Conservation (phyloP, 2,113 vertebrate genomes). For the Alces alces region DNA sequence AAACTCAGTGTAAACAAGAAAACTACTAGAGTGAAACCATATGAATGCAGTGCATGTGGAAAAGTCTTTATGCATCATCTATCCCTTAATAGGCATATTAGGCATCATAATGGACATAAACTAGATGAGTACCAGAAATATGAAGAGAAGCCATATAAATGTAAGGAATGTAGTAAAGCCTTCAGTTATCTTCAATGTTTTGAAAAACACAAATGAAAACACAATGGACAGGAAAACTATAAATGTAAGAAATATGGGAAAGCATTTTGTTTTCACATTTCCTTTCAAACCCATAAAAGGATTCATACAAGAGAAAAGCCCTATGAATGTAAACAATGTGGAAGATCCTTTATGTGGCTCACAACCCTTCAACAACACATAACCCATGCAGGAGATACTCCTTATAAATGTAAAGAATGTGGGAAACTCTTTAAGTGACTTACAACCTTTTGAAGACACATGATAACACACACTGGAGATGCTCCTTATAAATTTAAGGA, state of each 20-base stretch:
- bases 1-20: slow-evolving; percentile 2
- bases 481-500: neutral
- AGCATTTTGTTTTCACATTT: neutral
- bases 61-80: neutral
- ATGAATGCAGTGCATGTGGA: slow-evolving; percentile 18
- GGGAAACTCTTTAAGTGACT: slow-evolving; percentile 36
- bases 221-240: neutral
- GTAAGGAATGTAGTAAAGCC: slow-evolving; percentile 44
- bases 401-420: slow-evolving; percentile 33
- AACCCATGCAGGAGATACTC: slow-evolving; percentile 5
- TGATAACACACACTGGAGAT: neutral
- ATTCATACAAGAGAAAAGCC: slow-evolving; percentile 13
- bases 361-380: neutral
- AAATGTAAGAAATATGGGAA: slow-evolving; percentile 33
- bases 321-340: neutral
- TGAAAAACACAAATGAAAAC: neutral
- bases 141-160: slow-evolving; percentile 53
- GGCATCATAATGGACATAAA: neutral
- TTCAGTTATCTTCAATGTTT: slow-evolving; percentile 33
- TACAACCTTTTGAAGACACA: neutral
- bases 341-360: neutral
- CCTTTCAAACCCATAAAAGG: slow-evolving; percentile 6
- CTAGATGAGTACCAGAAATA: neutral
- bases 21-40: slow-evolving; percentile 18
- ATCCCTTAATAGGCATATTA: slow-evolving; percentile 12